Evolutionary conservation across 1,140 invertebrate species (phyloP).

Genomic region (Drosophila kurseongensis): DNA sequence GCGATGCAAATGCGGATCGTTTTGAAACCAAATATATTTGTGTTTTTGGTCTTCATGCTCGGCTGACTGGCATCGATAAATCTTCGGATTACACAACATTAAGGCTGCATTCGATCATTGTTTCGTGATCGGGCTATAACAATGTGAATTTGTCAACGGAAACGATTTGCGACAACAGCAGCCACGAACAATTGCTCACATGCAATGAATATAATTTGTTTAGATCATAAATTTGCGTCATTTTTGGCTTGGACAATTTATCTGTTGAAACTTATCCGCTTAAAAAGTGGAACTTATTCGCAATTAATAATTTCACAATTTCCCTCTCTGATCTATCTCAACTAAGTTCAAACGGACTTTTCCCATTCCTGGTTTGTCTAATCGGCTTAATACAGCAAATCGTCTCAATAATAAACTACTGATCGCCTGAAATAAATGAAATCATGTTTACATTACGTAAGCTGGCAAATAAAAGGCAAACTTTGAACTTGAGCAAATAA

Average conservation of each 20-base stretch:
- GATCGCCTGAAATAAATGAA: slow-evolving; percentile 9
- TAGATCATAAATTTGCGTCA: slow-evolving; percentile 51
- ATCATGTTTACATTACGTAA: slow-evolving; percentile 18
- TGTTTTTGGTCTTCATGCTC: slow-evolving; percentile 17
- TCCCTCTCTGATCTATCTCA: slow-evolving; percentile 14
- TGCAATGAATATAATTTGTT: slow-evolving; percentile 42
- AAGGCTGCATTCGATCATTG: slow-evolving; percentile 28
- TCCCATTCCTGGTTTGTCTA: slow-evolving; percentile 16
- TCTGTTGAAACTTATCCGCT: slow-evolving; percentile 11
- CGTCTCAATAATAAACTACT: slow-evolving; percentile 10
- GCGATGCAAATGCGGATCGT: background rate
- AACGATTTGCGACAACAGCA: slow-evolving; percentile 32
- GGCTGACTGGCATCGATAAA: slow-evolving; percentile 23
- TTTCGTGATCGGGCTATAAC: slow-evolving; percentile 27
- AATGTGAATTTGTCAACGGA: slow-evolving; percentile 48
- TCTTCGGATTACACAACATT: slow-evolving; percentile 19
- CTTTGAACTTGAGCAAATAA: slow-evolving; percentile 38
- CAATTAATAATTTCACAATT: slow-evolving; percentile 25
- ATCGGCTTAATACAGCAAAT: slow-evolving; percentile 30
- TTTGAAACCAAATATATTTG: slow-evolving; percentile 15
- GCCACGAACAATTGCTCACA: slow-evolving; percentile 33
- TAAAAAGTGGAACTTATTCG: background rate
- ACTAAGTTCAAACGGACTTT: slow-evolving; percentile 3
- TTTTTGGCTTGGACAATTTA: slow-evolving; percentile 14
- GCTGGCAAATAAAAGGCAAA: slow-evolving; percentile 5